Base-by-base conservation (phyloP, 2,113 vertebrate species). In the Osmerus mordax region DNA sequence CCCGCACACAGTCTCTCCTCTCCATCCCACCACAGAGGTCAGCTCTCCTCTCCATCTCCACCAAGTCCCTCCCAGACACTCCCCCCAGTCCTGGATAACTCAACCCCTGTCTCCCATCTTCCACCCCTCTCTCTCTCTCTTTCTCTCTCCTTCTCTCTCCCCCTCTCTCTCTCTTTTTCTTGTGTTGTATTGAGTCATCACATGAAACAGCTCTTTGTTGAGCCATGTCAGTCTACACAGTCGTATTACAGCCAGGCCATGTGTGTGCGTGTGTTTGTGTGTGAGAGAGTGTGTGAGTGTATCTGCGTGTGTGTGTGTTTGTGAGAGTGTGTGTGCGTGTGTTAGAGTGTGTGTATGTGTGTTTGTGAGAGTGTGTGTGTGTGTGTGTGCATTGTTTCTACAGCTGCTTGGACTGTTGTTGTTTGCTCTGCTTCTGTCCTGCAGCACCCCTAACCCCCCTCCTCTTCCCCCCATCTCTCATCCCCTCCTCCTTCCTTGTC, bases 351-450 rank as follows among this genome's bases (percentile, higher is more conserved):
- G 36, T 41, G 8, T 41, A 6, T 41, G 36, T 41, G 36, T 41
- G 36, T 1, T 7, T 41, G 36, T 41, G 36, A 41, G 29, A 41
- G 8, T 1, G 36, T 6, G 36, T 8, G 5, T 8, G 62, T 80
- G 69, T 25, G 85, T 83, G 65, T 80, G 69, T 25, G 85, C 82
- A 63, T 83, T 91, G 89, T 90, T 91, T 84, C 87, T 84, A 81
- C 90, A 92, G 91, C 91, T 91, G 91, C 80, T 85, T 75, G 52
- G 78, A 72, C 83, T 90, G 87, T 89, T 90, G 83, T 87, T 81
- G 82, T 89, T 88, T 84, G 83, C 75, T 76, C 83, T 72, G 71
- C 78, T 69, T 65, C 71, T 58, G 69, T 86, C 86, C 82, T 87
- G 81, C 77, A 85, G 85, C 84, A 81, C 0, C 58, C 41, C 28